Evolutionary conservation across 2,888 invertebrate species (phyloP).

Genomic region (Girardia tigrina): DNA sequence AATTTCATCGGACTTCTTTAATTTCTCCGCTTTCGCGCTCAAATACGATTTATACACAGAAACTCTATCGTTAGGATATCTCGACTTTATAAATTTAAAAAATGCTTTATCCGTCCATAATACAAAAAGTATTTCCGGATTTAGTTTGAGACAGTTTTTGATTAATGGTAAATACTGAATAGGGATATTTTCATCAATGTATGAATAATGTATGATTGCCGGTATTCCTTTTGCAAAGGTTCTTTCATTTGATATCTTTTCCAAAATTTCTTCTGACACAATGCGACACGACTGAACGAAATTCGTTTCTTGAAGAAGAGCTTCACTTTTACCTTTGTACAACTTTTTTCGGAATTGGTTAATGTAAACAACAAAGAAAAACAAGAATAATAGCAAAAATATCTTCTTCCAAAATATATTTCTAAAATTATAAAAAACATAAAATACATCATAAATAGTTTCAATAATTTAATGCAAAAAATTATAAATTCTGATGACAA

Average conservation of each 20-base stretch:
- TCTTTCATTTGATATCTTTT: neutral
- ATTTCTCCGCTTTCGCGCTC: neutral
- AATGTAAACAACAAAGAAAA: neutral
- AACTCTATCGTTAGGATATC: neutral
- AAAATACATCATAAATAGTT: no score
- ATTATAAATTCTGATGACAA: no score
- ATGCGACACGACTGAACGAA: neutral
- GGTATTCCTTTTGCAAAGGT: neutral
- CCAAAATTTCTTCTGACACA: neutral
- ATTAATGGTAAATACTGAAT: neutral
- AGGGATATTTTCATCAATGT: neutral
- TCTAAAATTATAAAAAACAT: no score
- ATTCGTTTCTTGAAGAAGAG: neutral
- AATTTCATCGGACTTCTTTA: conserved; percentile 1
- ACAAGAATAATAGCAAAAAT: neutral
- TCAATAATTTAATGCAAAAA: no score
- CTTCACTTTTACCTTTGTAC: neutral
- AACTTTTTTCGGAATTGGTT: neutral
- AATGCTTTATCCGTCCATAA: conserved; percentile 17
- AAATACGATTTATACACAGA: neutral
- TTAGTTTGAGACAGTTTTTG: neutral
- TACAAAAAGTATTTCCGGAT: neutral
- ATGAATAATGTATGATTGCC: neutral
- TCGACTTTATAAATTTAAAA: neutral
- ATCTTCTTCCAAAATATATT: neutral